These are phyloP conservation scores for Drosophila obscura DNA, from an alignment of 1,140 invertebrate genomes.

Conservation along the genomic window DNA sequence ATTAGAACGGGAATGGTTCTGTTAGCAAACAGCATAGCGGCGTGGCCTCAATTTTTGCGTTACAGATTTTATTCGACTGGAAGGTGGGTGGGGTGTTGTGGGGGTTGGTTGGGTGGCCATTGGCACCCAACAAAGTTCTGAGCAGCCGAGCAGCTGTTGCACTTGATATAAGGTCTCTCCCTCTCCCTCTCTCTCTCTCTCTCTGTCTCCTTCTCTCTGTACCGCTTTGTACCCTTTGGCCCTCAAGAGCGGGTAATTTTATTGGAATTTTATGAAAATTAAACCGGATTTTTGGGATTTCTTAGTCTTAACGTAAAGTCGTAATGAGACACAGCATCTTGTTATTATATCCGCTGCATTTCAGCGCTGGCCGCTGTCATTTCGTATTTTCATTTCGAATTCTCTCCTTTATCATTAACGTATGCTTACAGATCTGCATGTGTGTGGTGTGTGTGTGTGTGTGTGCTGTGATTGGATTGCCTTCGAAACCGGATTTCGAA, in stretches of 20 bases:
- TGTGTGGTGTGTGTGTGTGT: conserved; percentile 12
- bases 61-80: conserved; percentile 54
- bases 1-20: conserved; percentile 70
- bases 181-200: background rate
- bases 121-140: conserved; percentile 4
- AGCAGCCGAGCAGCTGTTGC: conserved; percentile 35
- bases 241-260: conserved; percentile 26
- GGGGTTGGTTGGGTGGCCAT: too few relatives aligned
- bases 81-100: conserved; percentile 17
- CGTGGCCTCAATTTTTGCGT: conserved; percentile 41
- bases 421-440: conserved; percentile 16
- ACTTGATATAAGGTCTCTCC: conserved; percentile 19
- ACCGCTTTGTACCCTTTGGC: conserved; percentile 9
- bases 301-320: conserved; percentile 42
- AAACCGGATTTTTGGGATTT: conserved; percentile 68
- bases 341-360: conserved; percentile 33
- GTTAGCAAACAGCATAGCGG: conserved; percentile 56
- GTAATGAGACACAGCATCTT: conserved; percentile 43
- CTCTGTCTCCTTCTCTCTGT: too few relatives aligned
- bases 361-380: conserved; percentile 57
- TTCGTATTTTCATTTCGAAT: conserved; percentile 21
- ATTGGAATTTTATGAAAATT: conserved; percentile 65
- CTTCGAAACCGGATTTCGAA: conserved; percentile 74
- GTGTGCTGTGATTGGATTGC: conserved; percentile 58
- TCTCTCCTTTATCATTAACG: conserved; percentile 32